A percentile compares a stretch with the other conserved stretches of the same genome.
These are phyloP conservation scores for Tetrax tetrax DNA, from an alignment of 2,113 vertebrate species.

Conservation along the genomic window DNA sequence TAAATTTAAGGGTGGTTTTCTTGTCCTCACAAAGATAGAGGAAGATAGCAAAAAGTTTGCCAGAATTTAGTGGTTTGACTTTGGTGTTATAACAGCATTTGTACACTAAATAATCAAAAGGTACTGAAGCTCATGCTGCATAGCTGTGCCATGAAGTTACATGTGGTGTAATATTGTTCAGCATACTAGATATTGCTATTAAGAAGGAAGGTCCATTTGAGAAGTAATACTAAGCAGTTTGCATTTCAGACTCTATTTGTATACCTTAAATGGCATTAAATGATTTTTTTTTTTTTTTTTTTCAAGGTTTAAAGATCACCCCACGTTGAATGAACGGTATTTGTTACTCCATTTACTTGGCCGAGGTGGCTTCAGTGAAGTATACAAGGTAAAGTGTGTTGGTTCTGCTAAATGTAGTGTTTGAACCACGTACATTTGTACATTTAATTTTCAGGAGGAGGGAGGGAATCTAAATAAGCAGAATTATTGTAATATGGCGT, in stretches of 20 bases:
- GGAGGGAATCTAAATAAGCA: background rate
- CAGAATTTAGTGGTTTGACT: background rate
- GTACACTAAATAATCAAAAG: background rate
- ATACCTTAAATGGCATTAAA: background rate
- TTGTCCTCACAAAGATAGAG: background rate
- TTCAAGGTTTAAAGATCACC: constrained; percentile 97
- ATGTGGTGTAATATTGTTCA: background rate
- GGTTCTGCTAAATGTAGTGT: background rate
- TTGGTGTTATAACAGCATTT: background rate
- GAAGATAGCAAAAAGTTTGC: background rate
- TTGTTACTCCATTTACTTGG: constrained; percentile 96
- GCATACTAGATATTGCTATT: background rate
- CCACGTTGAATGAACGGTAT: constrained; percentile 96
- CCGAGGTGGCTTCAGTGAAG: constrained; percentile 98
- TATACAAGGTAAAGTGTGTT: constrained; percentile 89
- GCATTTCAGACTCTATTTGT: background rate
- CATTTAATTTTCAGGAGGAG: rapidly evolving
- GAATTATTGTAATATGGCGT: background rate
- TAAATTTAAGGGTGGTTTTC: background rate
- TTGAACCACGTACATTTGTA: background rate
- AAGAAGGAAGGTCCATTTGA: background rate
- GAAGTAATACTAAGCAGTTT: background rate
- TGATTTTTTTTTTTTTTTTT: background rate
- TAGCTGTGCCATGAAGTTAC: background rate
- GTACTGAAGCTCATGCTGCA: background rate